Conservation (phyloP, 1,140 invertebrate genomes). For the Caerostris extrusa region DNA sequence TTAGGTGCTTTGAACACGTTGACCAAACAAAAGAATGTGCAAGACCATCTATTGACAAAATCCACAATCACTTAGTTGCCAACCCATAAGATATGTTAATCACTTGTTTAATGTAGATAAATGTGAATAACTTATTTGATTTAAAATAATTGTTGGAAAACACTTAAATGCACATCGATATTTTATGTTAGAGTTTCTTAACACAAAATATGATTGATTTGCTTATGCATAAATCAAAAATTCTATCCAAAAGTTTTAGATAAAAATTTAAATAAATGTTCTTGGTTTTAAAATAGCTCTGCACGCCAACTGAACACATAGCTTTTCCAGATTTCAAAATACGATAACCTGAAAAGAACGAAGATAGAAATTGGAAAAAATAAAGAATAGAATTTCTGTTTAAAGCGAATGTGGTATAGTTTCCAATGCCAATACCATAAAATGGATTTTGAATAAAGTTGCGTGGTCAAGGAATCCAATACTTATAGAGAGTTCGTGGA, state of each 20-base stretch:
- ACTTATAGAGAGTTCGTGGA: constrained; percentile 38
- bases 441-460: constrained; percentile 54
- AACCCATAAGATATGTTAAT: too few species aligned
- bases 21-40: too few species aligned
- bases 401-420: constrained; percentile 38
- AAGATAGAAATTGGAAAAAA: not conserved
- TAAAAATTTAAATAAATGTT: not conserved
- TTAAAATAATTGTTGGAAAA: too few species aligned
- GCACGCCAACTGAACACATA: not conserved
- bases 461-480: constrained; percentile 50
- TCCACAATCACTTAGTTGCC: too few species aligned
- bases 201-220: not conserved
- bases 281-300: not conserved
- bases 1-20: too few species aligned
- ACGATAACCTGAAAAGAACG: not conserved
- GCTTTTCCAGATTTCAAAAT: constrained; percentile 4
- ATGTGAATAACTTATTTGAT: too few species aligned
- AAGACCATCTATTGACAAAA: too few species aligned
- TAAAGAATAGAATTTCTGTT: not conserved
- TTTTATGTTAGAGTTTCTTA: too few species aligned
- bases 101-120: too few species aligned
- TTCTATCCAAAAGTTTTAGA: not conserved
- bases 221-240: not conserved
- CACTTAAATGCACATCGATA: too few species aligned
- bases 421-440: constrained; percentile 40